Conservation (phyloP, 2,797 vertebrate genomes). For the Xenopus petersii region DNA sequence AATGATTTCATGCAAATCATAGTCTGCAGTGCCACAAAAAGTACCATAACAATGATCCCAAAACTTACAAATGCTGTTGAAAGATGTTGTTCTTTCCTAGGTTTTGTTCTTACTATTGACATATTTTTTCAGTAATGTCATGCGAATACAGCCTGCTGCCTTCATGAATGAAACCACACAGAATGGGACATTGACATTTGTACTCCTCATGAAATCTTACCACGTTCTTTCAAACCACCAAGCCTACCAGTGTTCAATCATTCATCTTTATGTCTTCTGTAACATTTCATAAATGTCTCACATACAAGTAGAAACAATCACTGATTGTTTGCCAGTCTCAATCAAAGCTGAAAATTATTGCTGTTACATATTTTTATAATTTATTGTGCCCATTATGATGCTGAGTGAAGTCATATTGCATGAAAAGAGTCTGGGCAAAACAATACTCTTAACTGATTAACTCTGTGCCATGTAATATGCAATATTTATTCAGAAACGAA, state of each 20-base stretch:
- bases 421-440: conserved; percentile 13
- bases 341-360: conserved; percentile 18
- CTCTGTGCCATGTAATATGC: conserved; percentile 16
- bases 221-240: conserved; percentile 7
- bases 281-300: conserved; percentile 27
- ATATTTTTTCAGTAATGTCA: conserved; percentile 7
- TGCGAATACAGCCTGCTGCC: conserved; percentile 6
- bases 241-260: background rate
- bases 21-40: no score
- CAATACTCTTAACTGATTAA: conserved; percentile 11
- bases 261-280: conserved; percentile 13
- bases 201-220: conserved; percentile 2
- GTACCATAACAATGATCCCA: no score
- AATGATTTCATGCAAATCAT: no score
- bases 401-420: background rate
- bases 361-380: conserved; percentile 26
- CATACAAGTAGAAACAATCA: conserved; percentile 33
- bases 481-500: background rate
- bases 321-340: conserved; percentile 18
- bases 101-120: background rate
- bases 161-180: conserved; percentile 11
- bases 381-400: background rate
- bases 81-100: no score
- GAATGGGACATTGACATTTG: conserved; percentile 18
- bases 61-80: no score